Conservation (phyloP, 2,888 invertebrate species). For the Lasioglossum calceatum region DNA sequence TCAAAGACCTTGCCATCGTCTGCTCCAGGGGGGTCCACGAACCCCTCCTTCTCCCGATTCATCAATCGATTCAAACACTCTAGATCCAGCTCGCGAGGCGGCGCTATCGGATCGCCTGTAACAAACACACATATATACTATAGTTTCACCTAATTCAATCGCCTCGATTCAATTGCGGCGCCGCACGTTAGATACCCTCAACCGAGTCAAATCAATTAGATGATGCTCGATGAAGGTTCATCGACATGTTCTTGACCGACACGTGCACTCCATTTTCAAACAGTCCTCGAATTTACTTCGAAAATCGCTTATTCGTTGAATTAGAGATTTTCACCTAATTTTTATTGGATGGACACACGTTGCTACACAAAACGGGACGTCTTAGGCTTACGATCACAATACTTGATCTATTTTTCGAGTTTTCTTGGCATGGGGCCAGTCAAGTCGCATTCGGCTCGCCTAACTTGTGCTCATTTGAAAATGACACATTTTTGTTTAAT, state of each 20-base stretch:
- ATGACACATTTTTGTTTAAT: no score
- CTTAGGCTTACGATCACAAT: neutral
- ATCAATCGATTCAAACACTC: slow-evolving; percentile 79
- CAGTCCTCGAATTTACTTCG: neutral
- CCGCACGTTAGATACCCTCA: slow-evolving; percentile 33
- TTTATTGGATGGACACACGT: neutral
- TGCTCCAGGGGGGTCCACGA: slow-evolving; percentile 24
- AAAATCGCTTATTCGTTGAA: neutral
- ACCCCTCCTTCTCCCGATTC: slow-evolving; percentile 16
- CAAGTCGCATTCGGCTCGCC: neutral
- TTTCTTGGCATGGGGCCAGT: neutral
- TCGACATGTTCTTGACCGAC: neutral
- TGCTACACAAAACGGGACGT: neutral
- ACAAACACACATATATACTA: slow-evolving; percentile 35
- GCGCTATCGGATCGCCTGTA: slow-evolving; percentile 62
- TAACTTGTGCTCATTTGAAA: neutral
- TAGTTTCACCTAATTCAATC: slow-evolving; percentile 52
- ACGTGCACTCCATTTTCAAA: neutral
- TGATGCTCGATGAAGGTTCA: slow-evolving; percentile 28
- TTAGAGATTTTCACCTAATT: neutral
- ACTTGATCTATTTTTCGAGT: neutral
- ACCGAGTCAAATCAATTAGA: slow-evolving; percentile 40
- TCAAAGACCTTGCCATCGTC: slow-evolving; percentile 22
- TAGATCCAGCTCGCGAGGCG: slow-evolving; percentile 66
- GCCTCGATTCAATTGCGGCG: slow-evolving; percentile 56